Evolutionary conservation across 2,113 vertebrate genomes (phyloP), one percentile per base, ranked within the genome.

Genomic region (Oenanthe melanoleuca): DNA sequence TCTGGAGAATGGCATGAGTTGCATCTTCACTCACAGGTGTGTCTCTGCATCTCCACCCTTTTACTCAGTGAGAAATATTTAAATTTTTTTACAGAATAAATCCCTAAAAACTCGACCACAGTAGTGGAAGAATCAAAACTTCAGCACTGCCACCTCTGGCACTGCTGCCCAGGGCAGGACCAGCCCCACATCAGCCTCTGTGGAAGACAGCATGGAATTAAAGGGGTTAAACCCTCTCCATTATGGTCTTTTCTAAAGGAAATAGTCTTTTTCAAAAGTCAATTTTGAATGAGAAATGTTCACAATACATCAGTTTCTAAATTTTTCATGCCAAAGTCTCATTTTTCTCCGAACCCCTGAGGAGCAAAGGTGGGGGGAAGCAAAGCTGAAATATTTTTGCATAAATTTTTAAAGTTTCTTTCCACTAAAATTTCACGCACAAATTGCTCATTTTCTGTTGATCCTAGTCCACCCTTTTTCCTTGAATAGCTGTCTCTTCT

Each of bases 21-120:
- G 20, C 29, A 83, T 14, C 34, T 80, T 71, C 23, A n/a, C 16
- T 65, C 57, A 25, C 12, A 45, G 24, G 56, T 10, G 25, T 44
- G 10, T 14, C 24, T 56, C 45, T 82, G 20, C 47, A 61, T 86
- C 26, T 40, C 52, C n/a, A 37, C 8, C 17, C 31, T 34, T 29
- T 13, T 18, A 9, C 12, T 28, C 28, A 16, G 64, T 28, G 33
- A 70, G 6, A 40, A 63, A 63, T 23, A 63, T 12, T 65, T 5
- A 50, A 34, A 75, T 2, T 14, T 22, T 34, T 53, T 57, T 49
- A n/a, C 9, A 16, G 61, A 77, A 16, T 9, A 81, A 88, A 18
- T 3, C 10, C 16, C 24, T 44, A 33, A 45, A 88, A 79, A 66
- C 9, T 80, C 0, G 0, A 61, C 26, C 2, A 5, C 16, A 22